A percentile compares a stretch with the other conserved stretches of the same genome.
phyloP scores from a whole-genome alignment of 2,113 vertebrate species.

The Ciconia maguari region DNA sequence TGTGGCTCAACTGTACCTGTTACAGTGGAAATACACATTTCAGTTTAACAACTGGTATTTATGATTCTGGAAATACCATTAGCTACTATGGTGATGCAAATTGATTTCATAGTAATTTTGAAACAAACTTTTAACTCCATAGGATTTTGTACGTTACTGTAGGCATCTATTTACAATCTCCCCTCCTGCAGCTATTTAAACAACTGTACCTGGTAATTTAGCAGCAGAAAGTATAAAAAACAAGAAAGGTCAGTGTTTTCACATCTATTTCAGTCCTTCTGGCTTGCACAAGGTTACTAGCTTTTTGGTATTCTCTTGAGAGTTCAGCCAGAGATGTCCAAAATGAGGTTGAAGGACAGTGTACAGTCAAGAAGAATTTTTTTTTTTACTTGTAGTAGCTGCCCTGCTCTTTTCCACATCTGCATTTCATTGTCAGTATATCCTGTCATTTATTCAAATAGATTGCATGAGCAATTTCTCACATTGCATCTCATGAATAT shows the following conservation, averaged over 20 bases:
- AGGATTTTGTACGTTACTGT: not conserved
- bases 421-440: not conserved
- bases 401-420: not conserved
- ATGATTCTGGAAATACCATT: conserved; percentile 10
- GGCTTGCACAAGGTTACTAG: not conserved
- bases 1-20: not conserved
- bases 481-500: conserved; percentile 11
- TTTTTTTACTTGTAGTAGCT: not conserved
- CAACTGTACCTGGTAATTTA: conserved; percentile 4
- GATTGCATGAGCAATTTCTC: not conserved
- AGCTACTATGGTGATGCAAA: conserved; percentile 52
- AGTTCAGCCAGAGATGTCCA: not conserved
- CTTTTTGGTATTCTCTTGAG: not conserved
- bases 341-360: not conserved
- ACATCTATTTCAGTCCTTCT: not conserved
- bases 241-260: not conserved
- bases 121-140: conserved; percentile 24
- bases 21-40: not conserved
- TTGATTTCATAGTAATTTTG: not conserved
- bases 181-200: not conserved
- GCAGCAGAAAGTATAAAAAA: not conserved
- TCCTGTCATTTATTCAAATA: not conserved
- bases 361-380: not conserved
- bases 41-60: not conserved
- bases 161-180: conserved; percentile 16